Evolutionary conservation across 2,113 vertebrate species (phyloP), one percentile per base, ranked within the genome.

Genomic region (Felis chaus): DNA sequence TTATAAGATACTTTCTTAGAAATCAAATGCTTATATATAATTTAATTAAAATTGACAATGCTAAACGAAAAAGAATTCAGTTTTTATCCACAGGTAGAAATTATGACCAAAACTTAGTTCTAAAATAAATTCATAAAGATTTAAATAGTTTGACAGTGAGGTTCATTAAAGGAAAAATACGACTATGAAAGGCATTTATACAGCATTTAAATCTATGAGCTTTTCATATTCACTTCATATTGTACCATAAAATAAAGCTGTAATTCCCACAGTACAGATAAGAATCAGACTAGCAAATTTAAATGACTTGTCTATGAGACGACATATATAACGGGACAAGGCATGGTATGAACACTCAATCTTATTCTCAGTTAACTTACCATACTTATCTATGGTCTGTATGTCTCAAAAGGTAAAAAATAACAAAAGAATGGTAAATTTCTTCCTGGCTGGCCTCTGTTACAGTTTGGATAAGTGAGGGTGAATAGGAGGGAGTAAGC

Each of bases 141-240:
- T 82, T 95, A 69, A 93, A 29, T 81, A 92, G 82, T 94, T 33
- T 53, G n/a, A 95, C 57, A 91, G 68, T 39, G 1, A 65, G 84
- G 50, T 61, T 95, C 68, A 97, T 93, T 89, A 93, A 69, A 92
- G 76, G 23, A 69, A 95, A 97, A 88, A 16, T 73, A 90, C 55
- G 57, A 86, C 74, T 76, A 90, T 66, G 71, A 92, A 88, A 73
- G 25, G 27, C 53, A 84, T 61, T 94, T 85, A 92, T 16, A 80
- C 14, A 84, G 53, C 23, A 88, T 63, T 92, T 92, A 80, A 80
- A 79, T 92, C 55, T 94, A 69, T 12, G 45, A 41, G 69, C 55
- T 89, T 90, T 82, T 41, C 41, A 82, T 21, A 94, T 66, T 71
- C 53, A 73, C 19, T 88, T 83, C 63, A 79, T 11, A 0, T 36